A percentile compares a stretch with the other conserved stretches of the same genome.
These are phyloP conservation scores for Crioceris asparagi DNA, from an alignment of 2,888 invertebrate genomes.

Conservation along the genomic window DNA sequence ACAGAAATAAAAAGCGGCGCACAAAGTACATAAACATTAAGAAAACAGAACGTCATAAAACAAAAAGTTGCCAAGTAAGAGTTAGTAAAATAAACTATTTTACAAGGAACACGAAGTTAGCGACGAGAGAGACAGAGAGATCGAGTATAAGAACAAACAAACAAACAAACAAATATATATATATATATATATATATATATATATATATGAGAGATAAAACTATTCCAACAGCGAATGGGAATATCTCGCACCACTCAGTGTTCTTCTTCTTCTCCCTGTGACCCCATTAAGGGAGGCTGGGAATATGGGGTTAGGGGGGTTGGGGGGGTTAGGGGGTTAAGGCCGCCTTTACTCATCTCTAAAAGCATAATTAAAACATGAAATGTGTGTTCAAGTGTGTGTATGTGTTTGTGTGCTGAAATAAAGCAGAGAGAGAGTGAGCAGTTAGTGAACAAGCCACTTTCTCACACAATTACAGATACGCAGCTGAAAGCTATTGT, in stretches of 20 bases:
- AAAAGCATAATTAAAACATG: slow-evolving; percentile 36
- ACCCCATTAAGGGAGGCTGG: slow-evolving; percentile 28
- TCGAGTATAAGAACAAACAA: slow-evolving; percentile 15
- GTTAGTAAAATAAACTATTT: slow-evolving; percentile 23
- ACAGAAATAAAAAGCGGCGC: slow-evolving; percentile 13
- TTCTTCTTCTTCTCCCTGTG: too few species aligned
- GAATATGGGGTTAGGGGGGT: too few species aligned
- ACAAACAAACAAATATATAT: too few species aligned
- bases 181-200: too few species aligned
- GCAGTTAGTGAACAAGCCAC: slow-evolving; percentile 19
- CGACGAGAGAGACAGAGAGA: slow-evolving; percentile 12
- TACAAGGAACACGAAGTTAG: too few species aligned
- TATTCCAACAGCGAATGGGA: slow-evolving; percentile 23
- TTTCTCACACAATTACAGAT: slow-evolving; percentile 10
- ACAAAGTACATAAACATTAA: slow-evolving; percentile 22
- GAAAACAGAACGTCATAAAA: slow-evolving; percentile 22
- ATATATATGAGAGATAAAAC: slow-evolving; percentile 27
- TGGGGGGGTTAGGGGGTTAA: too few species aligned
- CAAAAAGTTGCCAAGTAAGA: slow-evolving; percentile 22
- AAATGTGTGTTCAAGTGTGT: slow-evolving; percentile 35
- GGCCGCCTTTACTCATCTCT: slow-evolving; percentile 28
- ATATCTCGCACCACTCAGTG: too few species aligned
- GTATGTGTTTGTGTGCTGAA: too few species aligned
- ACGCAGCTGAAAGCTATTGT: slow-evolving; percentile 12
- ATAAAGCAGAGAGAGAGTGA: slow-evolving; percentile 31